These are phyloP conservation scores for Cetonia aurata DNA, from an alignment of 2,888 invertebrate genomes.

Conservation along the genomic window DNA sequence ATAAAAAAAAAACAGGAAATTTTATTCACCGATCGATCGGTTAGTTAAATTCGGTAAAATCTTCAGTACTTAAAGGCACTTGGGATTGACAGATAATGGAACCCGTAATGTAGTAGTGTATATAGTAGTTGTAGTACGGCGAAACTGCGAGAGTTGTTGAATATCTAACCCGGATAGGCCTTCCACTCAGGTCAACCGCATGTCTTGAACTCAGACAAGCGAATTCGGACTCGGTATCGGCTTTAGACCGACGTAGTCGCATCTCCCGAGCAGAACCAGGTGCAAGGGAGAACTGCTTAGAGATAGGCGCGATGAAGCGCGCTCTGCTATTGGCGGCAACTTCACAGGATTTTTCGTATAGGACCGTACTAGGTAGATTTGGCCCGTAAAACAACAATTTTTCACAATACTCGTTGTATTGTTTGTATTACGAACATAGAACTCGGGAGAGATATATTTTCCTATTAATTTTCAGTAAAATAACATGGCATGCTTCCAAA, in stretches of 20 bases:
- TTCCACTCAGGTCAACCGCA: conserved; percentile 42
- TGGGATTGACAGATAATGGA: conserved; percentile 42
- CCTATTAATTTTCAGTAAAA: too few relatives aligned
- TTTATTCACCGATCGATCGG: not conserved
- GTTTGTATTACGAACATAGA: too few relatives aligned
- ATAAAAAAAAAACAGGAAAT: conserved; percentile 8
- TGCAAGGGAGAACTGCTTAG: conserved; percentile 49
- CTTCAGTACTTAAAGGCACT: conserved; percentile 41
- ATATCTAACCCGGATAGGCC: conserved; percentile 43
- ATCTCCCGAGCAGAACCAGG: conserved; percentile 51
- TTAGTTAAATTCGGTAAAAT: conserved; percentile 17
- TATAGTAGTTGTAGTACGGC: too few relatives aligned
- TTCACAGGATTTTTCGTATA: conserved; percentile 40
- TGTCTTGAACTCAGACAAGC: conserved; percentile 45
- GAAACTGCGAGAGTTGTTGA: conserved; percentile 31
- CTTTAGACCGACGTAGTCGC: conserved; percentile 47
- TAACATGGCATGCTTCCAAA: too few relatives aligned
- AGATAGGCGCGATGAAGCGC: conserved; percentile 47
- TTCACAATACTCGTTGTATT: not conserved
- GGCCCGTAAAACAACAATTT: not conserved
- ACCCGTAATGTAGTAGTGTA: conserved; percentile 22
- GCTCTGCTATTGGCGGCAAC: conserved; percentile 44
- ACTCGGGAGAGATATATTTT: too few relatives aligned
- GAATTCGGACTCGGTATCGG: conserved; percentile 46
- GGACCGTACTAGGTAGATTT: conserved; percentile 36